phyloP scores from a whole-genome alignment of 2,888 invertebrate species.

The Drosophila prostipennis region DNA sequence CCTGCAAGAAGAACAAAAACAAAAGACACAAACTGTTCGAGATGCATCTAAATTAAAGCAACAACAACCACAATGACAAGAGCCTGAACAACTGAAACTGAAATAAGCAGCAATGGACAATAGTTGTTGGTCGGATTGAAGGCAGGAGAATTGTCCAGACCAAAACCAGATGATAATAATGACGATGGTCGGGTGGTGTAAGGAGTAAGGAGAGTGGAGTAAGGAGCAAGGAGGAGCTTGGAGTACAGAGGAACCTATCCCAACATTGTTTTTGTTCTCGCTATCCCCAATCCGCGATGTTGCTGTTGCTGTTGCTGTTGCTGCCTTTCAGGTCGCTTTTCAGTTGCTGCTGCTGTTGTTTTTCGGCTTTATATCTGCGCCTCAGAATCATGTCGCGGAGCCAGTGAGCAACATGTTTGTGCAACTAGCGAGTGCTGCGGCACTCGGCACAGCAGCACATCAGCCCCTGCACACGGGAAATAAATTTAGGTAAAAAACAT shows the following conservation, averaged over 20 bases:
- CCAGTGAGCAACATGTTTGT: constrained; percentile 78
- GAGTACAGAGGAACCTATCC: constrained; percentile 53
- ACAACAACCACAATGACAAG: constrained; percentile 46
- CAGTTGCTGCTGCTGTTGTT: constrained; percentile 34
- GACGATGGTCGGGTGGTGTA: constrained; percentile 25
- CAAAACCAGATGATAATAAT: constrained; percentile 73
- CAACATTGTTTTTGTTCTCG: constrained; percentile 70
- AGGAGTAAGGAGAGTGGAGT: neutral
- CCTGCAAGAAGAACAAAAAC: constrained; percentile 7
- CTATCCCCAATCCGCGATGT: constrained; percentile 27
- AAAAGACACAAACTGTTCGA: constrained; percentile 38
- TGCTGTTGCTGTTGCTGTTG: constrained; percentile 33
- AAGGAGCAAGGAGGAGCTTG: too few species aligned
- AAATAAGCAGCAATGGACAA: constrained; percentile 45
- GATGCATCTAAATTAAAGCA: constrained; percentile 57
- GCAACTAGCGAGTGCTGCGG: constrained; percentile 66
- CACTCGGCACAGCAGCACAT: constrained; percentile 60
- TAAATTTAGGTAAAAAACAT: neutral
- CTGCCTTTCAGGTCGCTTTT: constrained; percentile 37
- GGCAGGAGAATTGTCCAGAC: constrained; percentile 49
- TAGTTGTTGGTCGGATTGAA: constrained; percentile 44
- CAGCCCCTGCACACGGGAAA: neutral
- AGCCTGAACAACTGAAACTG: constrained; percentile 37
- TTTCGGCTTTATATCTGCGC: constrained; percentile 67
- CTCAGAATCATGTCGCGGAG: constrained; percentile 76